Evolutionary conservation across 2,113 vertebrate genomes (phyloP).

Genomic region (Oryzias melastigma): DNA sequence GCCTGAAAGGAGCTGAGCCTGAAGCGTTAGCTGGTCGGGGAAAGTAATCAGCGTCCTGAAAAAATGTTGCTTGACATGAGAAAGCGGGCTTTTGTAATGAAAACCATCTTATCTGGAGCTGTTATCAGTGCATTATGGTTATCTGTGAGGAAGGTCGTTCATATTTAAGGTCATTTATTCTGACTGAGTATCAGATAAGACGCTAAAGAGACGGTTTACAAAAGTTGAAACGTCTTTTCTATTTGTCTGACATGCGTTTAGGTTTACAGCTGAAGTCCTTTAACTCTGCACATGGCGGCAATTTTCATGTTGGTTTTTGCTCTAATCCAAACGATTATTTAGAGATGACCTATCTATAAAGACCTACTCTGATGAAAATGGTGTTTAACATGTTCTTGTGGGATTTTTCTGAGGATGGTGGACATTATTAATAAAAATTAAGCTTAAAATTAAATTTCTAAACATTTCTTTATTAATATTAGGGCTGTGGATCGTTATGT

Average conservation of each 20-base stretch:
- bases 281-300: too few species aligned
- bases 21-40: constrained; percentile 17
- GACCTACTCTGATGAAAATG: too few species aligned
- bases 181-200: constrained; percentile 58
- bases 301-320: too few species aligned
- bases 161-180: constrained; percentile 40
- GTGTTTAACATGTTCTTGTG: too few species aligned
- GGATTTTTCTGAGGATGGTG: too few species aligned
- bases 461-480: background rate
- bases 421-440: too few species aligned
- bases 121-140: constrained; percentile 35
- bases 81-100: constrained; percentile 28
- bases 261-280: background rate
- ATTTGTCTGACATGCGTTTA: constrained; percentile 12
- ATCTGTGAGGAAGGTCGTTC: constrained; percentile 19
- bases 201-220: constrained; percentile 31
- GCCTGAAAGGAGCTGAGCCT: constrained; percentile 19
- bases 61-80: constrained; percentile 25
- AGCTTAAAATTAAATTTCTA: too few species aligned
- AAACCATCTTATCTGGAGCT: constrained; percentile 28
- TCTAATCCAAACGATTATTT: too few species aligned
- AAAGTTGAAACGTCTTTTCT: constrained; percentile 22
- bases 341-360: too few species aligned
- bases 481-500: too few species aligned
- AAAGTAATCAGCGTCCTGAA: constrained; percentile 32